Percentiles rank a stretch among this genome's conserved stretches.
These are phyloP conservation scores for Acipenser ruthenus DNA, from an alignment of 2,797 vertebrate genomes.

Conservation along the genomic window DNA sequence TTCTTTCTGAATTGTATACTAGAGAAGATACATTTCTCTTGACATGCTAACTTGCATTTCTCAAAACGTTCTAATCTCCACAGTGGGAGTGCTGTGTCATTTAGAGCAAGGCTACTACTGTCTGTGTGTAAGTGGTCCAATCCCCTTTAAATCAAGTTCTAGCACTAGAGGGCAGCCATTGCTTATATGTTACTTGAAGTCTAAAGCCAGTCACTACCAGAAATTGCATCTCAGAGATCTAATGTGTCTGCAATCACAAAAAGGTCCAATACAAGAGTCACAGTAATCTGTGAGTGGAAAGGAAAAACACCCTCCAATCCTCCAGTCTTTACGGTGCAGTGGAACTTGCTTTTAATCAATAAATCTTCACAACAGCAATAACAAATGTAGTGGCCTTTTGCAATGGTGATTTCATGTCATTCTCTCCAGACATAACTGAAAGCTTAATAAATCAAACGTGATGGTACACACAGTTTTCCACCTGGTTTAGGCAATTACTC, in stretches of 20 bases:
- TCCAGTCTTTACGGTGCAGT: too few species aligned
- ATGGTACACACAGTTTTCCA: too few species aligned
- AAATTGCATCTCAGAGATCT: background rate
- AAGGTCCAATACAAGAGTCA: background rate
- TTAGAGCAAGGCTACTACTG: background rate
- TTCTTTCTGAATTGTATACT: too few species aligned
- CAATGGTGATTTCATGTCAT: too few species aligned
- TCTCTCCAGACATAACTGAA: too few species aligned
- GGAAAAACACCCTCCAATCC: background rate
- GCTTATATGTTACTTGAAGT: slow-evolving; percentile 17
- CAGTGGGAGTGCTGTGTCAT: slow-evolving; percentile 11
- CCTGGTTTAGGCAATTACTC: too few species aligned
- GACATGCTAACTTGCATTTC: too few species aligned
- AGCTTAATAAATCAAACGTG: too few species aligned
- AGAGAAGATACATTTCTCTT: too few species aligned
- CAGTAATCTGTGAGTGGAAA: background rate
- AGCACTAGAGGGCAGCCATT: slow-evolving; percentile 25
- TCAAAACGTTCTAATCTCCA: slow-evolving; percentile 6
- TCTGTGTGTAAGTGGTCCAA: background rate
- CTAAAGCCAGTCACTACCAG: background rate
- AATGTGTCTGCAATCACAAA: background rate
- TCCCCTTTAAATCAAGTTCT: slow-evolving; percentile 4
- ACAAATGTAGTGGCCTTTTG: too few species aligned
- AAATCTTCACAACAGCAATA: too few species aligned
- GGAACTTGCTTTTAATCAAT: too few species aligned